These are phyloP conservation scores for Ceyx cyanopectus DNA, from an alignment of 2,113 vertebrate genomes.

Conservation along the genomic window DNA sequence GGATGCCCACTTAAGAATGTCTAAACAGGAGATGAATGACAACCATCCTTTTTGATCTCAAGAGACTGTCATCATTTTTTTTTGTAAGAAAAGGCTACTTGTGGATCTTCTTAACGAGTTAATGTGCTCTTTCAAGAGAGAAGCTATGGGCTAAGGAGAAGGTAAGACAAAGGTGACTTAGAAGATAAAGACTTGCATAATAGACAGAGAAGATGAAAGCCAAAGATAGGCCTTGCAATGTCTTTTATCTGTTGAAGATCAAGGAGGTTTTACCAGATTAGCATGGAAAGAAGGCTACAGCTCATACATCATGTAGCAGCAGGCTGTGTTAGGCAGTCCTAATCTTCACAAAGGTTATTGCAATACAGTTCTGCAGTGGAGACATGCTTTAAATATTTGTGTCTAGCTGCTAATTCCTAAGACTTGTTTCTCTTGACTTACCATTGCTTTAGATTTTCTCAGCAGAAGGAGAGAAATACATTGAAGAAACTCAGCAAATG, in stretches of 20 bases:
- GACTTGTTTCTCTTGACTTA: background rate
- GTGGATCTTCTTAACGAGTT: background rate
- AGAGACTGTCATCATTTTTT: background rate
- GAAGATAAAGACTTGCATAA: background rate
- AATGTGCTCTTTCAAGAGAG: background rate
- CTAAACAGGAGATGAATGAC: background rate
- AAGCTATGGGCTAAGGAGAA: background rate
- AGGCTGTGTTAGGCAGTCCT: background rate
- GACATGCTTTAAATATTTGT: background rate
- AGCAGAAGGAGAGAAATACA: background rate
- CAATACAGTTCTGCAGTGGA: background rate
- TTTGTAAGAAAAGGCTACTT: background rate
- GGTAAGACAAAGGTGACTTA: constrained; percentile 11
- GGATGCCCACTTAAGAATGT: background rate
- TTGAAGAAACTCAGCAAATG: background rate
- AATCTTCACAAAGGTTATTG: background rate
- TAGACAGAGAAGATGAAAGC: constrained; percentile 7
- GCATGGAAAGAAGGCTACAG: background rate
- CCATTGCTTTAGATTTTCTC: background rate
- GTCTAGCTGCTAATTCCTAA: background rate
- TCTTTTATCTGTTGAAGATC: constrained; percentile 22
- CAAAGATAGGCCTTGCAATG: background rate
- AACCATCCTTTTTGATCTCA: background rate
- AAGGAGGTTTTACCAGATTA: background rate
- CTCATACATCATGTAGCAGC: background rate